Base-by-base conservation (phyloP, 35 echinoderm and acorn worm genomes). In the Lytechinus variegatus region DNA sequence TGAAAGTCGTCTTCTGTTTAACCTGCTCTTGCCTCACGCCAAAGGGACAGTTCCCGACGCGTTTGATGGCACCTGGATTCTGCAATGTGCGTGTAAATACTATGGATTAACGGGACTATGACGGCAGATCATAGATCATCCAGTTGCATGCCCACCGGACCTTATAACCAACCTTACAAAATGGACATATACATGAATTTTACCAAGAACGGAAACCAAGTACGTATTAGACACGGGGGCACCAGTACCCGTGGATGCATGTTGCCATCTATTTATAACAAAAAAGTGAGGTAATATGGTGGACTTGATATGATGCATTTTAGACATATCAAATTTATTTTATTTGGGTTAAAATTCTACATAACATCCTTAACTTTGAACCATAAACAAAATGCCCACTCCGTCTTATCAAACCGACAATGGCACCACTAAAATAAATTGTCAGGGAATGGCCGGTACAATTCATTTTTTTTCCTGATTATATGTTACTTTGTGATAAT, bases 101-200 rank as follows among this genome's bases (percentile, higher is more conserved):
- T 79, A 79, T 79, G 66, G 66, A 24, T 79, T 79, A 79, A 14
- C 24, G 66, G 4, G 88, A 90, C 28, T 54, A 90, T 90, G 88
- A 90, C 88, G 88, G 52, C 88, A 90, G 88, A 90, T 58, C 56
- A 11, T 19, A 90, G 88, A 90, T 54, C 88, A 27, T 54, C 88
- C 52, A 54, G 29, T 44, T 52, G 9, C 52, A 90, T 90, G 88
- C 88, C 88, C 29, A 90, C 88, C 12, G 88, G 88, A 90, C 88
- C 88, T 90, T 90, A 90, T 54, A 28, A 33, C 88, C 28, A 90
- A 90, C 88, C 88, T 44, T 12, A 90, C 88, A 90, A 90, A 52
- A 90, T 90, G 88, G 88, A 90, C 10, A 90, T 90, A 44, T 90
- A 90, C 88, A 90, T 90, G 88, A 90, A 90, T 33, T 90, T 90